Evolutionary conservation across 1,140 invertebrate genomes (phyloP), one percentile per base, ranked within the genome.

Genomic region (Spodoptera litura): DNA sequence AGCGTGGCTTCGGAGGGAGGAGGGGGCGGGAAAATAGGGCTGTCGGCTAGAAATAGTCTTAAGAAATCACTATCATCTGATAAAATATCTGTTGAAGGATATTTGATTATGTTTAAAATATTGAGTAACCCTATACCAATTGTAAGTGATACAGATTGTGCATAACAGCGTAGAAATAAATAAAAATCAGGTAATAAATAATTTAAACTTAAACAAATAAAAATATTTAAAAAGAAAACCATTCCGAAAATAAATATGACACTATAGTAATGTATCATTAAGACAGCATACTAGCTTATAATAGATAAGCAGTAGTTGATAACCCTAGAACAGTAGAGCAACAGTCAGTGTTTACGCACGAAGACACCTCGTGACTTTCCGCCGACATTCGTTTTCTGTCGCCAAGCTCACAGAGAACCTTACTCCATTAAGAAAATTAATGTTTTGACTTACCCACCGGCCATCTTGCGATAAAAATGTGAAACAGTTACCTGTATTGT

Each of bases 401-500:
- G 85, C 87, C 79, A 80, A 84, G 88, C 89, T 91, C 88, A 91
- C 84, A 87, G 79, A 80, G 85, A 91, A 87, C 85, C 88, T 93
- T 92, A 93, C 88, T 93, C 93, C 93, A 94, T 94, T 94, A 94
- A 88, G 89, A 91, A 94, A 94, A 94, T 94, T 94, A 94, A 94
- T 94, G 92, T 94, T 94, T 93, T 88, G 91, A 92, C 83, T 87
- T 88, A 89, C 84, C 64, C 82, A 84, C 79, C 81, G 86, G 76
- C 81, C 77, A 80, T 74, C 81, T 87, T 81, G 80, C 70, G 31
- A 38, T 70, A 56, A 38, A 75, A 75, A 74, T 74, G 59, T 56
- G 20, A 49, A 75, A 75, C 73, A 75, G 64, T 75, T 64, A 35
- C 38, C 31, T 25, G 11, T 52, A 27, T 44, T 44, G 13, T 5